Evolutionary conservation across 2,888 invertebrate species (phyloP).

Genomic region (Aplocera efformata): DNA sequence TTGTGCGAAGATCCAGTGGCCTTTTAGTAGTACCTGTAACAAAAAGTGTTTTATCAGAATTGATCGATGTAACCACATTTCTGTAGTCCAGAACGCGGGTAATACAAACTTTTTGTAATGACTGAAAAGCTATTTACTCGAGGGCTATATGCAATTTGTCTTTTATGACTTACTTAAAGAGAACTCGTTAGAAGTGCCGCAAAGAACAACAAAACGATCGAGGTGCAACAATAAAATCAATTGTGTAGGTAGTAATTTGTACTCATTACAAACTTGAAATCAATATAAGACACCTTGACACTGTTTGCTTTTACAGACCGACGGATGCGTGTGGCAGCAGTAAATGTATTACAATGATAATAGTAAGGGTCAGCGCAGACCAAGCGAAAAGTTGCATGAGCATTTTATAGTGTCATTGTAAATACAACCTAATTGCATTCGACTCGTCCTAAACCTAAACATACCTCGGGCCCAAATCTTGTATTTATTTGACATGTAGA

Average conservation of each 20-base stretch:
- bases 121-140: too few relatives aligned
- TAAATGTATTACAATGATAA: conserved; percentile 55
- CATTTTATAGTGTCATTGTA: too few relatives aligned
- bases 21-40: conserved; percentile 46
- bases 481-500: too few relatives aligned
- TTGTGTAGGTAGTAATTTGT: conserved; percentile 49
- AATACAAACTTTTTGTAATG: too few relatives aligned
- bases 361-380: conserved; percentile 37
- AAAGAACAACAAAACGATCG: conserved; percentile 31
- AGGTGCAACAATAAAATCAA: conserved; percentile 42
- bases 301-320: conserved; percentile 64
- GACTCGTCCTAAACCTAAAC: too few relatives aligned
- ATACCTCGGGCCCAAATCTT: too few relatives aligned
- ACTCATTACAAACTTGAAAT: conserved; percentile 66
- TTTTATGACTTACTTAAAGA: too few relatives aligned
- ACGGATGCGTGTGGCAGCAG: conserved; percentile 56
- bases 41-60: conserved; percentile 21
- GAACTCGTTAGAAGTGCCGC: not conserved
- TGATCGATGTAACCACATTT: too few relatives aligned
- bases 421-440: too few relatives aligned
- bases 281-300: conserved; percentile 70
- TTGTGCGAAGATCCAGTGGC: conserved; percentile 42
- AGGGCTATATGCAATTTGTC: too few relatives aligned
- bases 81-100: too few relatives aligned
- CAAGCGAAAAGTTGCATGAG: conserved; percentile 15